Percentiles rank a stretch among this genome's conserved stretches.
Evolutionary conservation across 2,113 vertebrate genomes (phyloP).

Genomic region (Tretioscincus oriximinensis): DNA sequence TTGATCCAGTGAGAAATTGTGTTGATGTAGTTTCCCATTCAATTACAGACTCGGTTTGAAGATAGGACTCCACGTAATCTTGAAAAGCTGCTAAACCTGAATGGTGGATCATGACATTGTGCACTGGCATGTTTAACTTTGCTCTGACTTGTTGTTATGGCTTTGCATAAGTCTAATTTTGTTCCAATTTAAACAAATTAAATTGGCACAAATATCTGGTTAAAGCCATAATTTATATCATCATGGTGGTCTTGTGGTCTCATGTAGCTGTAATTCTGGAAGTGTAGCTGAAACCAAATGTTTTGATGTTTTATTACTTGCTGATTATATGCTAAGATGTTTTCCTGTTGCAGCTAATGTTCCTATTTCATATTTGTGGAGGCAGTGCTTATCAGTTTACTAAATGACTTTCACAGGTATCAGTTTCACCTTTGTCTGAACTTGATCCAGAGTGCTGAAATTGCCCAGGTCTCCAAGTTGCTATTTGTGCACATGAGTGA

Average conservation of each 20-base stretch:
- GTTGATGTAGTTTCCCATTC: not conserved
- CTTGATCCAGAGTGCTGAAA: slow-evolving; percentile 4
- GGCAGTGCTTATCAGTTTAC: not conserved
- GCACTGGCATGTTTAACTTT: slow-evolving; percentile 5
- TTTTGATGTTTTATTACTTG: not conserved
- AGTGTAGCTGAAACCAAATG: not conserved
- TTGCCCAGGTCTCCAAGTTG: not conserved
- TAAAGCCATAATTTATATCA: not conserved
- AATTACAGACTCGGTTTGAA: not conserved
- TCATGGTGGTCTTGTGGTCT: not conserved
- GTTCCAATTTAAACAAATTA: slow-evolving; percentile 16
- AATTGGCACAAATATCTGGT: not conserved
- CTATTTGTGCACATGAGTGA: not conserved
- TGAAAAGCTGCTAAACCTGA: slow-evolving; percentile 16
- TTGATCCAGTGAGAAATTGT: not conserved
- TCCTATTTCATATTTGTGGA: slow-evolving; percentile 6
- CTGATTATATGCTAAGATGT: not conserved
- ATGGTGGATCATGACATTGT: not conserved
- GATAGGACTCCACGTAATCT: not conserved
- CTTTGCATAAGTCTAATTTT: not conserved
- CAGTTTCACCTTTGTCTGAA: slow-evolving; percentile 22
- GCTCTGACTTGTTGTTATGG: slow-evolving; percentile 4
- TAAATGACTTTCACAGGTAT: slow-evolving; percentile 27
- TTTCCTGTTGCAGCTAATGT: slow-evolving; percentile 4
- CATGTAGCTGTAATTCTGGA: not conserved